Evolutionary conservation across 2,888 invertebrate species (phyloP).

Genomic region (Lampropteryx suffumata): DNA sequence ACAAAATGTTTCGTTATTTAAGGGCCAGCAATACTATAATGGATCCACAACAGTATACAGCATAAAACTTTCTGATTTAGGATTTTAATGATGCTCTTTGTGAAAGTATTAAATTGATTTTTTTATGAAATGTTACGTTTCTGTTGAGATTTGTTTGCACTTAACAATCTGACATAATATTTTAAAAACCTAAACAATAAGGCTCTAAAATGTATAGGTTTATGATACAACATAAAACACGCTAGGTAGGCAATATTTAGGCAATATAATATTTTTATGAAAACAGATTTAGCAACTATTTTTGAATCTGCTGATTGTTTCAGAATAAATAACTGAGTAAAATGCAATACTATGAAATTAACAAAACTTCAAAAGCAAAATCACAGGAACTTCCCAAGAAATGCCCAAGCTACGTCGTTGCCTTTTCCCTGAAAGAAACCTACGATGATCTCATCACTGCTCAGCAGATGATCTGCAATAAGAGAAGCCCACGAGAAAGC

Average conservation of each 20-base stretch:
- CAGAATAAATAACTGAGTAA: slow-evolving; percentile 24
- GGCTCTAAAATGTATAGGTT: too few species aligned
- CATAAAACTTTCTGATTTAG: slow-evolving; percentile 10
- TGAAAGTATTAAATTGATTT: neutral
- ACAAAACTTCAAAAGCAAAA: slow-evolving; percentile 23
- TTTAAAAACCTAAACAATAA: too few species aligned
- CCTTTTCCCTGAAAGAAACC: slow-evolving; percentile 47
- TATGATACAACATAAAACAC: too few species aligned
- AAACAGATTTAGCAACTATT: too few species aligned
- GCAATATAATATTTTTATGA: too few species aligned
- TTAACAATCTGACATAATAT: too few species aligned
- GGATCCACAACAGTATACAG: neutral
- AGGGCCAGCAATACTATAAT: neutral
- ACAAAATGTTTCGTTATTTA: neutral
- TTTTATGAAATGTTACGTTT: too few species aligned
- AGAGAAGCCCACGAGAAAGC: slow-evolving; percentile 37
- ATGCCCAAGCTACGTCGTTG: slow-evolving; percentile 44
- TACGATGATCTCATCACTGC: slow-evolving; percentile 41
- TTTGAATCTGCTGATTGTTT: slow-evolving; percentile 13
- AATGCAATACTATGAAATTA: slow-evolving; percentile 35
- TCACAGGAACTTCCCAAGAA: slow-evolving; percentile 37
- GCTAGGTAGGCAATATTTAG: too few species aligned
- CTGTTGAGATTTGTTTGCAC: too few species aligned
- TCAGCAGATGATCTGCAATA: slow-evolving; percentile 40
- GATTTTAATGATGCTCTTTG: slow-evolving; percentile 1